These are phyloP conservation scores for Poecilobothrus nobilitatus DNA, from an alignment of 2,888 invertebrate species.

Conservation along the genomic window DNA sequence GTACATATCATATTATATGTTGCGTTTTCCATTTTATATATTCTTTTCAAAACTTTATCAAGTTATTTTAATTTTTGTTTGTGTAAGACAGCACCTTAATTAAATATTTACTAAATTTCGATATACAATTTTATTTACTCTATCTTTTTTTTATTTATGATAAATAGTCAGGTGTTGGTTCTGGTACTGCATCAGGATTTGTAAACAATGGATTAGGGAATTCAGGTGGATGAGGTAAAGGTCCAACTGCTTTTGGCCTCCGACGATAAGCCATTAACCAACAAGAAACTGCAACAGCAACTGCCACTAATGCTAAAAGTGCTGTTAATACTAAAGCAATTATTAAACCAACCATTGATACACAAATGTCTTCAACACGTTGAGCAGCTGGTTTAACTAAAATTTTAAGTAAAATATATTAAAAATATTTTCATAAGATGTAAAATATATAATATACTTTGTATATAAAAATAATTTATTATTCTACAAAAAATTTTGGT, in stretches of 20 bases:
- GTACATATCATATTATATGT: too few relatives aligned
- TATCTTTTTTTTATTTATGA: slow-evolving; percentile 38
- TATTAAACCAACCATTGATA: slow-evolving; percentile 86
- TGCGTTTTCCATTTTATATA: too few relatives aligned
- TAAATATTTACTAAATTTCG: slow-evolving; percentile 7
- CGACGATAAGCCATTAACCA: slow-evolving; percentile 91
- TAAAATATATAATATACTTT: too few relatives aligned
- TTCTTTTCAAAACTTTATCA: too few relatives aligned
- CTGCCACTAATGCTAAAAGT: slow-evolving; percentile 81
- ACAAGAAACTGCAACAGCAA: slow-evolving; percentile 89
- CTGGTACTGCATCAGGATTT: slow-evolving; percentile 69
- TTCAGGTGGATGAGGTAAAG: slow-evolving; percentile 88
- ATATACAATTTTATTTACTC: neutral
- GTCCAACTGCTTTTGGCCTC: slow-evolving; percentile 77
- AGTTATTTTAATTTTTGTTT: slow-evolving; percentile 15
- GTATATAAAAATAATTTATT: slow-evolving; percentile 10
- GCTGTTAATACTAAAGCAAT: slow-evolving; percentile 88
- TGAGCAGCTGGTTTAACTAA: slow-evolving; percentile 44
- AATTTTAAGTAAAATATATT: slow-evolving; percentile 15
- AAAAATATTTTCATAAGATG: slow-evolving; percentile 10
- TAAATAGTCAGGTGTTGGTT: slow-evolving; percentile 74
- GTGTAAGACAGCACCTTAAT: slow-evolving; percentile 20
- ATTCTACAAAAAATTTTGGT: neutral
- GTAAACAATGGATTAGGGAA: slow-evolving; percentile 91
- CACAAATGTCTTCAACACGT: slow-evolving; percentile 77